Evolutionary conservation across 2,797 vertebrate genomes (phyloP), one percentile per base, ranked within the genome.

Genomic region (Chrysocyon brachyurus): DNA sequence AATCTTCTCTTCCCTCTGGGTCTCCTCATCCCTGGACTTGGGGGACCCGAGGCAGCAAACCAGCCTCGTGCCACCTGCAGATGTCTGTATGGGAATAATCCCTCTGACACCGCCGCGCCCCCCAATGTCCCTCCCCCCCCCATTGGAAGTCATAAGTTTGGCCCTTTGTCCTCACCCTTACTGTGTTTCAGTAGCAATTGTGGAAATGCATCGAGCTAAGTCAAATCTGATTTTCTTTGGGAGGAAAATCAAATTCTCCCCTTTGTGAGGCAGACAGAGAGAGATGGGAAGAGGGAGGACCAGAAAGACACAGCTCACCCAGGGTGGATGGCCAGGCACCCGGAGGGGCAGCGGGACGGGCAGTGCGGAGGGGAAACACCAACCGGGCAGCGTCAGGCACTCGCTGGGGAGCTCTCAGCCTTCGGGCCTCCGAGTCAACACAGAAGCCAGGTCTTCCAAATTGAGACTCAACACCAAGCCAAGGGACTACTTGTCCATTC

Each of bases 181-280:
- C 40, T 8, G 22, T 49, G 33, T 92, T 95, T 97, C 92, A 33
- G 54, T 70, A 87, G 95, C 93, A 94, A 81, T 93, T 93, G 96
- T 84, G 81, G 86, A 94, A 97, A 97, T 90, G 92, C 78, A 93
- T 97, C 2, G 3, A 95, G 88, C 56, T 52, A 73, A 97, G 95
- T 94, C 90, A 96, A 96, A 97, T 98, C 93, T 97, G 90, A 98
- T 98, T 98, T 96, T 95, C 97, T 88, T 85, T 59, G 61, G 78
- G 59, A 93, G 82, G 93, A 92, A 97, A 98, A 97, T 96, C 78
- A 15, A 96, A 96, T 97, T 97, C 90, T 96, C 78, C 31, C 87
- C 93, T 92, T 97, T 90, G 92, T 68, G 85, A 98, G 83, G 87
- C 57, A 97, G 94, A 72, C 59, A 70, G 85, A 83, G 85, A 93